Evolutionary conservation across 2,888 invertebrate genomes (phyloP), one percentile per base, ranked within the genome.

Genomic region (Limenitis camilla): DNA sequence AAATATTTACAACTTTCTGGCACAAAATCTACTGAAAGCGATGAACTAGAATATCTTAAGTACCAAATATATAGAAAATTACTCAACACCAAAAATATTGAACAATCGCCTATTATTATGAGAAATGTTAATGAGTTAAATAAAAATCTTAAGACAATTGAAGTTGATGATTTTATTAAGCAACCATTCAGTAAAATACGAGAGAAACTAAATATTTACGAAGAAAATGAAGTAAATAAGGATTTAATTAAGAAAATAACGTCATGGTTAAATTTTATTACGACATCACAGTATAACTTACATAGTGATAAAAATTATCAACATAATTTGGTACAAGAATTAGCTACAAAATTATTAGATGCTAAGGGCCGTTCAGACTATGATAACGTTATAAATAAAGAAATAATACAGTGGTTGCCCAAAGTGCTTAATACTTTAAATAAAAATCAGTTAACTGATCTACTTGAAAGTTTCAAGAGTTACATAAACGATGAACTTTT

Each of bases 21-120:
- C 19, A 52, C 19, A 5, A 42, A 36, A 10, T 42, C 39, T 6
- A 29, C 38, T 6, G 42, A 55, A 6, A 19, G 33, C 8, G 42
- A 55, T n/a, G 59, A 59, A 28, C n/a, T 59, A 7, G 59, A 59
- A 36, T 39, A 57, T 38, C 43, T 59, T 10, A 57, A 55, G 41
- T 59, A 55, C 42, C 48, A 52, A 50, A 55, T 57, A 48, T 59
- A 48, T 47, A 54, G 52, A 50, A 47, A 47, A 49, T 35, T 52
- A 30, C 49, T 50, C 28, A 48, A 52, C 39, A 32, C 50, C 4
- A 42, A 11, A n/a, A 40, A 41, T 19, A 1, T 36, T 19, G 48
- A 57, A 42, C 9, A 29, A 29, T 42, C 57, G 38, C 50, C 41
- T 7, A n/a, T 29, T 5, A 42, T 52, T 4, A 45, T 54, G 31